phyloP scores from a whole-genome alignment of 2,888 invertebrate genomes.

The Phorcus lineatus region DNA sequence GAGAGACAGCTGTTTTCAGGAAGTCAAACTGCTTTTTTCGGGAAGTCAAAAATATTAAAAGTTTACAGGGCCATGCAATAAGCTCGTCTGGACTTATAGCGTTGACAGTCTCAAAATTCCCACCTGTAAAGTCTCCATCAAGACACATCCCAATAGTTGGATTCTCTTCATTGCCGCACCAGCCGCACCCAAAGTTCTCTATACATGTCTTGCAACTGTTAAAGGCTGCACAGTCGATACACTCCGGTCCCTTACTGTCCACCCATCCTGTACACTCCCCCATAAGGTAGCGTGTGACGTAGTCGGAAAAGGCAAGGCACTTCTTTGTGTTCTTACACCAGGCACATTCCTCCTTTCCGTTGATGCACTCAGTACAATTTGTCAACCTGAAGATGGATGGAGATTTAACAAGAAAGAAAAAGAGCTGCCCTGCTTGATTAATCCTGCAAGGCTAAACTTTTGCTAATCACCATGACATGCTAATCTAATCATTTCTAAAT shows the following conservation, averaged over 20 bases:
- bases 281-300: constrained; percentile 94
- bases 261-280: constrained; percentile 95
- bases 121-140: constrained; percentile 72
- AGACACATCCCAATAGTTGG: constrained; percentile 85
- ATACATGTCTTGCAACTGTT: constrained; percentile 80
- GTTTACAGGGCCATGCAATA: no score
- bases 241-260: constrained; percentile 78
- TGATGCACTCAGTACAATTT: constrained; percentile 81
- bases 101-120: neutral
- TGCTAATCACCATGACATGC: no score
- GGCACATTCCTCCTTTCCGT: constrained; percentile 90
- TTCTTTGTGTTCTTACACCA: constrained; percentile 95
- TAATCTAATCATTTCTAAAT: no score
- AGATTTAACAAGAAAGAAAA: no score
- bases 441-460: no score
- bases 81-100: no score
- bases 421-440: no score
- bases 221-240: constrained; percentile 67
- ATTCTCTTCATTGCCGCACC: constrained; percentile 93
- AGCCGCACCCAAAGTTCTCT: constrained; percentile 91
- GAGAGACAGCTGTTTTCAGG: no score
- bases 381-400: no score
- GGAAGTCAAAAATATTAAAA: no score
- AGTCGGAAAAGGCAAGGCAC: constrained; percentile 96
- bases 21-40: no score